These are phyloP conservation scores for Caenorhabditis sp. DNA, from an alignment of 2,888 invertebrate species.

Conservation along the genomic window DNA sequence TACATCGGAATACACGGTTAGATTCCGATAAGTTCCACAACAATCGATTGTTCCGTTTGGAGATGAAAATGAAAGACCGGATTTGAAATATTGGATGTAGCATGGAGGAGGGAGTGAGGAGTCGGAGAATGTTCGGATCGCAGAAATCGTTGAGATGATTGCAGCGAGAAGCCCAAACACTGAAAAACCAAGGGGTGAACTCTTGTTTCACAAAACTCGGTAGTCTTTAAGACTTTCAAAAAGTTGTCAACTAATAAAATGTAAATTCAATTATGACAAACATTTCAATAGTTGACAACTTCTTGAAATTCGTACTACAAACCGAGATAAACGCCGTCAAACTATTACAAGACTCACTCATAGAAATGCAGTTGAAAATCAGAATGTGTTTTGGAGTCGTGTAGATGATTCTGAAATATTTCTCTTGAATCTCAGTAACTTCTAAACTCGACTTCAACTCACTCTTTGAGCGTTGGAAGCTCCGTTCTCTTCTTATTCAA, in stretches of 20 bases:
- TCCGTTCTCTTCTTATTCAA: constrained; percentile 12
- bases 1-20: constrained; percentile 38
- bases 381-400: constrained; percentile 66
- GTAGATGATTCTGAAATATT: constrained; percentile 19
- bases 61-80: constrained; percentile 23
- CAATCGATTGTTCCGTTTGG: constrained; percentile 59
- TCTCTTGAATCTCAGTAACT: neutral
- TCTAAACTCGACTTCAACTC: neutral
- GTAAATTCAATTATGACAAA: too few species aligned
- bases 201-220: neutral
- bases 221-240: too few species aligned
- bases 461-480: constrained; percentile 30
- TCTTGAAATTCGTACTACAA: too few species aligned
- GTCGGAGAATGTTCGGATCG: constrained; percentile 70
- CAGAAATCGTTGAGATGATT: constrained; percentile 72
- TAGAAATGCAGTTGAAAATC: constrained; percentile 64
- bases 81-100: constrained; percentile 71
- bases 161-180: constrained; percentile 75
- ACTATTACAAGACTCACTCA: constrained; percentile 37
- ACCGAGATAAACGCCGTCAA: too few species aligned
- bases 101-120: constrained; percentile 75
- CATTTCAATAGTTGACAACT: too few species aligned
- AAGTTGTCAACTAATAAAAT: too few species aligned
- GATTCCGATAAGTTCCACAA: constrained; percentile 66
- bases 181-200: constrained; percentile 5